Percentiles rank a stretch among this genome's conserved stretches.
Conservation (phyloP, 1,140 invertebrate genomes). For the Solen grandis region DNA sequence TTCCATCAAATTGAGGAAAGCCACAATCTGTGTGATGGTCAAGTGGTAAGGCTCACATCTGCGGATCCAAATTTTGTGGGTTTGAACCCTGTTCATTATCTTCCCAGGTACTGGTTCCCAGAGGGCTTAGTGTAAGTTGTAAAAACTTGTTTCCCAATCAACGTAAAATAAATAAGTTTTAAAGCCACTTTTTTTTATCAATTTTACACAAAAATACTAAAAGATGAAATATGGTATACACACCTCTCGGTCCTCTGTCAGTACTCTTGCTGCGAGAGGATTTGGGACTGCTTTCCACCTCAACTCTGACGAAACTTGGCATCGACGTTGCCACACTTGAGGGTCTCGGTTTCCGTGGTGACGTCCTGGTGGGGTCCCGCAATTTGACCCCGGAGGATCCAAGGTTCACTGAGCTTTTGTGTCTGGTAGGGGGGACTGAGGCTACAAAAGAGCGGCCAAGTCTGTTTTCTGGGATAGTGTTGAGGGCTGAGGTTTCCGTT, state of each 20-base stretch:
- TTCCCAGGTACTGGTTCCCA: no score
- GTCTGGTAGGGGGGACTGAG: slow-evolving; percentile 64
- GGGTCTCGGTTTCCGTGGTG: slow-evolving; percentile 73
- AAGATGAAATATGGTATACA: no score
- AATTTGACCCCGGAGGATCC: slow-evolving; percentile 62
- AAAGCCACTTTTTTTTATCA: no score
- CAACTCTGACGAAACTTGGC: slow-evolving; percentile 71
- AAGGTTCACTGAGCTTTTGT: slow-evolving; percentile 70
- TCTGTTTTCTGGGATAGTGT: slow-evolving; percentile 75
- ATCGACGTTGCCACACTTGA: slow-evolving; percentile 74
- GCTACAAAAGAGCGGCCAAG: slow-evolving; percentile 78
- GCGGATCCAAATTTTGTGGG: no score
- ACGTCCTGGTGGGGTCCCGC: slow-evolving; percentile 64
- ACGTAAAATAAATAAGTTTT: no score
- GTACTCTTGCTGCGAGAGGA: slow-evolving; percentile 74
- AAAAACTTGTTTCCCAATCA: no score
- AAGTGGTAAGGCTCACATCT: no score
- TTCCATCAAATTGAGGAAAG: no score
- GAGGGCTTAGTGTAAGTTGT: no score
- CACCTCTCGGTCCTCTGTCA: slow-evolving; percentile 72
- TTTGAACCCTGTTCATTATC: no score
- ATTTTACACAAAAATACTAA: no score
- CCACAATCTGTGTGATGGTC: no score
- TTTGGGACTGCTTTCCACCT: slow-evolving; percentile 57
- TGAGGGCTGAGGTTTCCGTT: slow-evolving; percentile 66